phyloP scores from a whole-genome alignment of 2,888 invertebrate species.

The Bursaphelenchus okinawaensis region DNA sequence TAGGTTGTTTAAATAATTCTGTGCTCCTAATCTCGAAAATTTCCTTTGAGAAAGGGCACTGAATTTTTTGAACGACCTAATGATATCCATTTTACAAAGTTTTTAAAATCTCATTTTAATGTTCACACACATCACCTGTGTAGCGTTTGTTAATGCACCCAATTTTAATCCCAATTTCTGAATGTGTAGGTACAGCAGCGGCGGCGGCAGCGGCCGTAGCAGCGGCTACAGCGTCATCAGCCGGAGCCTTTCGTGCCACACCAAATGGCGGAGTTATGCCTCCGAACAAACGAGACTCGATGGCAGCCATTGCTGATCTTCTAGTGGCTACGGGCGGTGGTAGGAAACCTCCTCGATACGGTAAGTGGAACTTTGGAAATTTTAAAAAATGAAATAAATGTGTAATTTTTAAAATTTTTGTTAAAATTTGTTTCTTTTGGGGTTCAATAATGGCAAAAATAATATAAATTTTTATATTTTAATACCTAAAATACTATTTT shows the following conservation, averaged over 20 bases:
- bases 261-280: neutral
- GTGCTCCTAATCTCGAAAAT: too few species aligned
- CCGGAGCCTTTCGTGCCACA: neutral
- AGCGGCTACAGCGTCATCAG: neutral
- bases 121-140: too few species aligned
- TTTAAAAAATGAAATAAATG: neutral
- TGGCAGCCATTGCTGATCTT: conserved; percentile 27
- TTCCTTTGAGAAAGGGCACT: too few species aligned
- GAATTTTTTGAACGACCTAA: too few species aligned
- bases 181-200: neutral
- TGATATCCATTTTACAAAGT: too few species aligned
- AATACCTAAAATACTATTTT: too few species aligned
- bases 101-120: too few species aligned
- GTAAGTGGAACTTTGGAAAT: conserved; percentile 21
- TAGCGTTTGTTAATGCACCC: neutral
- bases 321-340: conserved; percentile 30
- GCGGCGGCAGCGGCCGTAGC: conserved; percentile 1
- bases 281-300: conserved; percentile 22
- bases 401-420: too few species aligned
- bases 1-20: too few species aligned
- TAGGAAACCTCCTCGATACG: conserved; percentile 15
- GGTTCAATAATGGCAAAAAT: too few species aligned
- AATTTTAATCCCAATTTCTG: neutral
- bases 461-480: too few species aligned
- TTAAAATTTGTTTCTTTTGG: too few species aligned